A percentile compares a stretch with the other conserved stretches of the same genome.
phyloP scores from a whole-genome alignment of 1,140 invertebrate genomes.

The Micrasema longulum region DNA sequence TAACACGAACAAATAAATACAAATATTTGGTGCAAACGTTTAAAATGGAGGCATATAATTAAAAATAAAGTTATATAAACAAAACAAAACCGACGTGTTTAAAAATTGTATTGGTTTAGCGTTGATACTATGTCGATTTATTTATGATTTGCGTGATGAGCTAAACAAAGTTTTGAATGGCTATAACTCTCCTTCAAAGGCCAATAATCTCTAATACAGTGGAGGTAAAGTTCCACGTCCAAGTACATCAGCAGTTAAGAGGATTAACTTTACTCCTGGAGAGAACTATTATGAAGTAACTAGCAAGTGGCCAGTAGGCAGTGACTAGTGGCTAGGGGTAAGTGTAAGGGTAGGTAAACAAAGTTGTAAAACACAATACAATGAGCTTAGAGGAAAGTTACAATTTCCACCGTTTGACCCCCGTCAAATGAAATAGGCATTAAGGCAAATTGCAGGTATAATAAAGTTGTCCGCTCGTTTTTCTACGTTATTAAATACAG shows the following conservation, averaged over 20 bases:
- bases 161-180: neutral
- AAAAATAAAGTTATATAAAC: too few species aligned
- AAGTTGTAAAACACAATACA: constrained; percentile 36
- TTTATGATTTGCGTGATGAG: neutral
- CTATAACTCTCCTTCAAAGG: neutral
- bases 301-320: neutral
- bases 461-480: constrained; percentile 36
- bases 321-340: neutral
- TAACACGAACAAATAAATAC: too few species aligned
- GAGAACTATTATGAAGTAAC: neutral
- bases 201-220: neutral
- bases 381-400: constrained; percentile 37
- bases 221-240: constrained; percentile 1
- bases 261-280: constrained; percentile 27
- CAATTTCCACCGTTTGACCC: constrained; percentile 35
- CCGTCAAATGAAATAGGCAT: constrained; percentile 36
- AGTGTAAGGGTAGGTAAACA: constrained; percentile 12
- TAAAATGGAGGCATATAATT: too few species aligned
- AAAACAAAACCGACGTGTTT: too few species aligned
- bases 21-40: too few species aligned
- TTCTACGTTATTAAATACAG: constrained; percentile 38
- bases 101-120: too few species aligned
- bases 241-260: neutral
- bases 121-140: too few species aligned
- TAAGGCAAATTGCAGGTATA: constrained; percentile 36